Evolutionary conservation across 2,113 vertebrate species (phyloP), one percentile per base, ranked within the genome.

Genomic region (Sorex araneus): DNA sequence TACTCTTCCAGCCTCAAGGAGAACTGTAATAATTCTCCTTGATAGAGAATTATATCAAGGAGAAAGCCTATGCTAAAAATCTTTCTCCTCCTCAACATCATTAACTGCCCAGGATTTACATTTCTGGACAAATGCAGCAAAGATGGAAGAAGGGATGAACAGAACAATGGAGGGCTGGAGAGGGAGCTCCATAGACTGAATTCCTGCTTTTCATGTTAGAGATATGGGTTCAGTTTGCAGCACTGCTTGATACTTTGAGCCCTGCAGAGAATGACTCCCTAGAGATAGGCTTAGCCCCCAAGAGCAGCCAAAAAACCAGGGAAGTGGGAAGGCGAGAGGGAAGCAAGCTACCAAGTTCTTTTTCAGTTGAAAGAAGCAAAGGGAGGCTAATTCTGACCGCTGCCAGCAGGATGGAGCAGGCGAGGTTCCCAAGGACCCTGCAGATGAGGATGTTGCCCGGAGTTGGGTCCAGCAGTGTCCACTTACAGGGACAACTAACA

Each of bases 311-410:
- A 66, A 66, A 28, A 66, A 82, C 87, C 91, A 81, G 47, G 87
- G 63, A 64, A 11, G 30, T n/a, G 57, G 18, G 57, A 21, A 19
- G 18, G 57, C 6, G 23, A 25, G 54, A 43, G 18, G 16, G 13
- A 45, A 69, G 45, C 57, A 73, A 25, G 10, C 15, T 27, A 78
- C 25, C n/a, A 50, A 50, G 8, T 27, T 84, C 54, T 77, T 69
- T 78, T 79, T 34, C 74, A 74, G 54, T 77, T 82, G 78, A 73
- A 94, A 95, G 93, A 86, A 77, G 34, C 73, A 57, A 16, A 28
- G 30, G 43, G 81, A 66, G 91, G 67, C 80, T 84, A 89, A 91
- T 93, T 91, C 27, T 91, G 84, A 92, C 71, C 28, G 9, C 0
- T 6, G 88, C 83, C 94, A 85, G 84, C 50, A 84, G 90, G 34